Base-by-base conservation (phyloP, 2,888 invertebrate genomes). In the Amiota minor region DNA sequence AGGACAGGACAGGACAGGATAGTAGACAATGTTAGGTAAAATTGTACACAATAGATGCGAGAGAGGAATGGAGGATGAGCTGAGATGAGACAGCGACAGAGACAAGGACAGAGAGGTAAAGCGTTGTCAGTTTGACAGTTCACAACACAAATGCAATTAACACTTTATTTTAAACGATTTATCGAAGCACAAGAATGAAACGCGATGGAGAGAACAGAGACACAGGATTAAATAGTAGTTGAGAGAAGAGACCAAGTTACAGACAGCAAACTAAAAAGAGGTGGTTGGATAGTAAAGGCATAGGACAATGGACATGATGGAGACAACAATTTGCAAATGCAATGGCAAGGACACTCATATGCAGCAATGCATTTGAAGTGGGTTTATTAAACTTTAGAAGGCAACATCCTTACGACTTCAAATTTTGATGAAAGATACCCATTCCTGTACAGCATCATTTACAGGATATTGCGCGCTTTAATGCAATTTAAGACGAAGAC, bases 81-180 rank as follows among this genome's bases (percentile, higher is more conserved):
- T 23, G 23, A 23, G 35, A 35, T 35, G 35, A 35, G 35, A 8
- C 35, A 35, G n/a, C n/a, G n/a, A 75, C 20, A 53, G 49, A 35
- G 47, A 67, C 45, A 69, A 61, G 61, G 53, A 62, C 12, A 69
- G 35, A 46, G 8, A 23, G 23, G 72, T 59, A 56, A 62, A 71
- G 70, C 69, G 75, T 56, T 78, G 80, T 83, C 79, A 82, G 75
- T 80, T 81, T 84, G 86, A 84, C 86, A 86, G 83, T 81, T 82
- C 35, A 78, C 79, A 84, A 84, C 83, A 83, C 85, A 85, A 84
- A 85, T 82, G 86, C 84, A 85, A 85, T 85, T 85, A 85, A 84
- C 85, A 85, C 85, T 86, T 86, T 84, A 85, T 86, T 86, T 83
- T 84, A 83, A 83, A 85, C 83, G 83, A 83, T 83, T 83, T 83